These are phyloP conservation scores for Antheraea pernyi DNA, from an alignment of 1,140 invertebrate genomes.

Conservation along the genomic window DNA sequence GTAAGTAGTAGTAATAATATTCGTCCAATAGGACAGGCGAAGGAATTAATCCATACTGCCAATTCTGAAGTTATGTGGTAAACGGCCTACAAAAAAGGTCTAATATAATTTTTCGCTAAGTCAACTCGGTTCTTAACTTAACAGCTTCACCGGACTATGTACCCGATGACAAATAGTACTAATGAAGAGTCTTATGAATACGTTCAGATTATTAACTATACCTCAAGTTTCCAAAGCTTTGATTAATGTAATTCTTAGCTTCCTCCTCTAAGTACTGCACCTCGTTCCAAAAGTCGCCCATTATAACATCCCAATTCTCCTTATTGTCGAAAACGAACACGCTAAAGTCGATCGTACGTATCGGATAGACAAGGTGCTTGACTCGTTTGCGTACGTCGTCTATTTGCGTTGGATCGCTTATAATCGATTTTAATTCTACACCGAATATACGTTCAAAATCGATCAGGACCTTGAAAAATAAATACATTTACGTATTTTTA, in stretches of 20 bases:
- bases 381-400: conserved; percentile 89
- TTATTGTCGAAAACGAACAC: conserved; percentile 87
- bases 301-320: conserved; percentile 91
- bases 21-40: too few relatives aligned
- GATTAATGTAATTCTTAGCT: conserved; percentile 91
- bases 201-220: conserved; percentile 26
- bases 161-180: too few relatives aligned
- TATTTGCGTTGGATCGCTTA: conserved; percentile 90
- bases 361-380: conserved; percentile 85
- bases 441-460: conserved; percentile 95
- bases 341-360: conserved; percentile 89
- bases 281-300: conserved; percentile 87
- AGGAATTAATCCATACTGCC: too few relatives aligned
- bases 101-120: too few relatives aligned
- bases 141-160: too few relatives aligned
- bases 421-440: conserved; percentile 90
- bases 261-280: conserved; percentile 88
- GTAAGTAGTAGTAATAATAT: too few relatives aligned
- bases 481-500: too few relatives aligned
- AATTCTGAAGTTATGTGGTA: too few relatives aligned
- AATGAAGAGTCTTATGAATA: too few relatives aligned
- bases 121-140: too few relatives aligned
- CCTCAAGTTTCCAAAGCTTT: conserved; percentile 88
- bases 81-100: too few relatives aligned
- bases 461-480: conserved; percentile 81